phyloP scores from a whole-genome alignment of 2,113 vertebrate genomes.

The Accipiter cooperii region DNA sequence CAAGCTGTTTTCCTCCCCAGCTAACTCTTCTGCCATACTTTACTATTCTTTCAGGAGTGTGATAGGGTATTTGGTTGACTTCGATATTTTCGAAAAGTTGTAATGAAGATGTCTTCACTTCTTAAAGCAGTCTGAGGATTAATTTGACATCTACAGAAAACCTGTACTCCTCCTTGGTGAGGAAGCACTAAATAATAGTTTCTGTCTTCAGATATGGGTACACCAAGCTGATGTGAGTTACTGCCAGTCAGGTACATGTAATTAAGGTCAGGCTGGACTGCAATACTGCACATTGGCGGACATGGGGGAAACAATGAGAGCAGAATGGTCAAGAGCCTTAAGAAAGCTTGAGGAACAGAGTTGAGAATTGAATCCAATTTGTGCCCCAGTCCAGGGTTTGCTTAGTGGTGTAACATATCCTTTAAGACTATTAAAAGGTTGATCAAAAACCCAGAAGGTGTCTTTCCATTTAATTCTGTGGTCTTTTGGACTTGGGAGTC shows the following conservation, averaged over 20 bases:
- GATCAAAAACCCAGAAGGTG: not conserved
- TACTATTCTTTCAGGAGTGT: not conserved
- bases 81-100: not conserved
- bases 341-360: not conserved
- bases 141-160: not conserved
- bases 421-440: not conserved
- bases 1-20: not conserved
- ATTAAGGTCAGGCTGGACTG: not conserved
- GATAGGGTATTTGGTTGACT: not conserved
- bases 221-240: not conserved
- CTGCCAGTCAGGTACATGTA: not conserved
- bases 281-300: not conserved
- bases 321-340: not conserved
- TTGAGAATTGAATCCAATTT: not conserved
- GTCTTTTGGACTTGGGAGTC: not conserved
- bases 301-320: not conserved
- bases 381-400: not conserved
- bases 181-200: not conserved
- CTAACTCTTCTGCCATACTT: not conserved
- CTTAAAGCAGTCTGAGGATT: not conserved
- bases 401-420: not conserved
- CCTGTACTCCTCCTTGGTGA: not conserved
- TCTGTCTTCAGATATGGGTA: not conserved
- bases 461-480: not conserved
- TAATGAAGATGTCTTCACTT: not conserved